Evolutionary conservation across 2,797 vertebrate species (phyloP).

Genomic region (Erpetoichthys calabaricus): DNA sequence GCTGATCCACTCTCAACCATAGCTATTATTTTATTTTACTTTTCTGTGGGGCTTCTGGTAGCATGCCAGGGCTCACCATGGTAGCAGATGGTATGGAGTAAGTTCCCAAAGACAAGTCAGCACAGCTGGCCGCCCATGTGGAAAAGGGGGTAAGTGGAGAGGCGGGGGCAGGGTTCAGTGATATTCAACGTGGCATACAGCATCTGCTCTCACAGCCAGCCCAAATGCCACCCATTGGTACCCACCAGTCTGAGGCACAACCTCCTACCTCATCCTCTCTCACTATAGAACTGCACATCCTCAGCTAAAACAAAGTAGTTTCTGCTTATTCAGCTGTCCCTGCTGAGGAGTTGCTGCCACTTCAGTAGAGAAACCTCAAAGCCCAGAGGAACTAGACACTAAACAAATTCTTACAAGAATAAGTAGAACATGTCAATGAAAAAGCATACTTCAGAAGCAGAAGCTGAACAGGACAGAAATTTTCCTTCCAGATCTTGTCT

Average conservation of each 20-base stretch:
- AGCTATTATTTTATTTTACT: too few relatives aligned
- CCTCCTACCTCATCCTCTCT: background rate
- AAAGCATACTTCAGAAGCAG: too few relatives aligned
- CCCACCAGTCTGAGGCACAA: constrained; percentile 6
- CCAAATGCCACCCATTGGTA: constrained; percentile 11
- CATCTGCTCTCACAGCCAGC: constrained; percentile 22
- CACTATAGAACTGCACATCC: background rate
- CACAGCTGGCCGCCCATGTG: constrained; percentile 36
- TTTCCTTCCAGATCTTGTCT: too few relatives aligned
- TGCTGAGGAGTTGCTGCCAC: background rate
- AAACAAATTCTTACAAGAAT: too few relatives aligned
- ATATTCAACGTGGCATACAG: constrained; percentile 16
- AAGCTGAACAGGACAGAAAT: too few relatives aligned
- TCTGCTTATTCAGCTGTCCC: background rate
- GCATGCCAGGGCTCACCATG: constrained; percentile 43
- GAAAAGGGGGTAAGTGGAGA: constrained; percentile 19
- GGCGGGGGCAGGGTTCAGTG: background rate
- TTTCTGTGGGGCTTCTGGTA: constrained; percentile 22
- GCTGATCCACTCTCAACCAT: too few relatives aligned
- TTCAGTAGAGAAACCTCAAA: background rate
- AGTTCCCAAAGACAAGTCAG: constrained; percentile 8
- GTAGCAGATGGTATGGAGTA: constrained; percentile 47
- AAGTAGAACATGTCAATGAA: too few relatives aligned
- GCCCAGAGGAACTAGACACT: too few relatives aligned
- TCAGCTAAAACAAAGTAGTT: background rate